Base-by-base conservation (phyloP, 2,888 invertebrate species). In the Elysia crispata region DNA sequence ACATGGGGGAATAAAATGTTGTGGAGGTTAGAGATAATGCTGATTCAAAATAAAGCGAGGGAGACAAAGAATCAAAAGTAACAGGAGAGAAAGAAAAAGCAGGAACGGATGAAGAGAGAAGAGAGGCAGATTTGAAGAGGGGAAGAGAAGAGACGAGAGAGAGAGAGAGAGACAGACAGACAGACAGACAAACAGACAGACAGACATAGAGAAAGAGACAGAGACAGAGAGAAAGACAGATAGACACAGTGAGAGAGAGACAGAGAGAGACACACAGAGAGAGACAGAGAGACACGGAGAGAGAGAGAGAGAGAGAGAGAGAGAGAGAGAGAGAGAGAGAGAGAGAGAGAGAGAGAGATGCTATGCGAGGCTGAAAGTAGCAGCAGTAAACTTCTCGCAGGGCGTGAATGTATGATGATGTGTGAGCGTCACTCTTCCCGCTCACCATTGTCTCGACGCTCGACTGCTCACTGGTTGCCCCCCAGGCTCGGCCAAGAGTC, bases 321-420 rank as follows among this genome's bases (percentile, higher is more conserved):
- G n/a, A 33, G 70, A 33, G 15, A 11, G 60, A 31, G 23, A n/a
- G 30, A 23, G 28, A 25, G 25, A 15, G 28, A 15, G 41, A 33
- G 18, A 64, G n/a, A 50, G 49, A 50, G 1, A 76, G 67, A 76
- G 1, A 67, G 76, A 76, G 0, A 76, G 67, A 76, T 23, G 67
- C 50, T 28, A 1, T 31, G 77, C 67, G 1, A 77, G 54, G 54
- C 11, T 67, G 69, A 69, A 0, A 77, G 77, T 54, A 69, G 33
- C 8, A 3, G 23, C 31, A 62, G 13, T 8, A 33, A 30, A 18
- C 30, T 25, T 8, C 1, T 33, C n/a, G n/a, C 8, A 25, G 41
- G 25, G 41, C 60, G 5, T 62, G 62, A 66, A 3, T 49, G 28
- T 64, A 15, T 72, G 18, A 64, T 20, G 62, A n/a, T n/a, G n/a